Conservation (phyloP, 2,797 vertebrate species). For the Arrhamphus sclerolepis region DNA sequence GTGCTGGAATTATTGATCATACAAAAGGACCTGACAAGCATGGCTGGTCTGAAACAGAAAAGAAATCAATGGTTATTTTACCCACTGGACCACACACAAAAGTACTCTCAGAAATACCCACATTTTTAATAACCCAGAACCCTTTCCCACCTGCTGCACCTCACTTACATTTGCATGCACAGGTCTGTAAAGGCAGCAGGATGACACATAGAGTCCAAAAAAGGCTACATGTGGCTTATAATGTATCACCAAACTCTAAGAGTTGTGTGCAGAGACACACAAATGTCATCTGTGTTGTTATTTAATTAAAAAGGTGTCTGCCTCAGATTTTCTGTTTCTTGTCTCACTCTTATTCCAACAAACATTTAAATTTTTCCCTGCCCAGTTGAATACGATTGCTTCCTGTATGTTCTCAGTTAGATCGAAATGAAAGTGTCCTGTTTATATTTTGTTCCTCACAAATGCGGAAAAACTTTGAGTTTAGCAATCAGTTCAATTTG, state of each 20-base stretch:
- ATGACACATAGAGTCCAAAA: background rate
- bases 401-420: constrained; percentile 7
- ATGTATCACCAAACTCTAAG: no score
- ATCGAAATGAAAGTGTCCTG: constrained; percentile 17
- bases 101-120: constrained; percentile 8
- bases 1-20: constrained; percentile 68
- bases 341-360: background rate
- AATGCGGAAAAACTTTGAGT: constrained; percentile 23
- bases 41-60: constrained; percentile 51
- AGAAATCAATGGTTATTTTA: constrained; percentile 67
- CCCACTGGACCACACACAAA: constrained; percentile 40
- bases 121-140: constrained; percentile 16
- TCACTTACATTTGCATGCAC: background rate
- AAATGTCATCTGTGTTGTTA: constrained; percentile 1
- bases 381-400: background rate
- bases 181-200: background rate
- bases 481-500: constrained; percentile 30
- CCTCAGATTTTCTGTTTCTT: constrained; percentile 15
- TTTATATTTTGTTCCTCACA: constrained; percentile 5
- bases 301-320: constrained; percentile 16
- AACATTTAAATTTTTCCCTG: constrained; percentile 7
- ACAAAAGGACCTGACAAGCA: constrained; percentile 44
- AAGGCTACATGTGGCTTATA: no score
- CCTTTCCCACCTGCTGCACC: constrained; percentile 24
- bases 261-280: background rate